Percentiles rank a stretch among this genome's conserved stretches.
phyloP scores from a whole-genome alignment of 2,113 vertebrate species.

The Heliornis fulica region DNA sequence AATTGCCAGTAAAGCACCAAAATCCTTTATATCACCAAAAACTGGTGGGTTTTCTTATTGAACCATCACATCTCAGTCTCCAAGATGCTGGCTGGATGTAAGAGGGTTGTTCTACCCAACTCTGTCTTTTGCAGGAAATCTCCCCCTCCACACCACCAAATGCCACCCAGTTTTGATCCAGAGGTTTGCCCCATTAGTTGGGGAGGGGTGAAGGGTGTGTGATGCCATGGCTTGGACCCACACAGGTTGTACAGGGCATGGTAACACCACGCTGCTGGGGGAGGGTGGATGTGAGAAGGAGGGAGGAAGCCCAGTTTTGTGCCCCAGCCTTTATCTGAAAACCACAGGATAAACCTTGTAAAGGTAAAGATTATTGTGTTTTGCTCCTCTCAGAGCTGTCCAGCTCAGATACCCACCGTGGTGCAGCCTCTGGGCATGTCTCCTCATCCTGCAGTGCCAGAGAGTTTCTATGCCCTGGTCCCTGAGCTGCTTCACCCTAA shows the following conservation, averaged over 20 bases:
- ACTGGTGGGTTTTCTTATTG: not conserved
- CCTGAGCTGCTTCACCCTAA: not conserved
- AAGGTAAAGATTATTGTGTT: not conserved
- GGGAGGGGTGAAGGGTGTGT: not conserved
- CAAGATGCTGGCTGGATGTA: accelerated
- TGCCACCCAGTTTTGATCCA: not conserved
- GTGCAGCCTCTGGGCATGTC: not conserved
- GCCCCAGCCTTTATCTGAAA: not conserved
- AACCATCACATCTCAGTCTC: not conserved
- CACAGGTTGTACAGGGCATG: not conserved
- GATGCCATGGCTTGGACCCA: not conserved
- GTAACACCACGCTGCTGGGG: not conserved
- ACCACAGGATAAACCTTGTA: not conserved
- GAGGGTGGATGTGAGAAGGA: not conserved
- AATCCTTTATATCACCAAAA: not conserved
- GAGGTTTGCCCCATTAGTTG: not conserved
- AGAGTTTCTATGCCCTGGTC: not conserved
- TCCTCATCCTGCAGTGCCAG: accelerated
- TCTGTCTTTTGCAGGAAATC: not conserved
- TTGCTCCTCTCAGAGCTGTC: not conserved
- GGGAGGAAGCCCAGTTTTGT: not conserved
- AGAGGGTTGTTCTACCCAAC: not conserved
- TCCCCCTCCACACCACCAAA: accelerated
- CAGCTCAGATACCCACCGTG: accelerated
- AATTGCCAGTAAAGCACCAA: not conserved